Base-by-base conservation (phyloP, 2,888 invertebrate genomes). In the Trissolcus brochymenae region DNA sequence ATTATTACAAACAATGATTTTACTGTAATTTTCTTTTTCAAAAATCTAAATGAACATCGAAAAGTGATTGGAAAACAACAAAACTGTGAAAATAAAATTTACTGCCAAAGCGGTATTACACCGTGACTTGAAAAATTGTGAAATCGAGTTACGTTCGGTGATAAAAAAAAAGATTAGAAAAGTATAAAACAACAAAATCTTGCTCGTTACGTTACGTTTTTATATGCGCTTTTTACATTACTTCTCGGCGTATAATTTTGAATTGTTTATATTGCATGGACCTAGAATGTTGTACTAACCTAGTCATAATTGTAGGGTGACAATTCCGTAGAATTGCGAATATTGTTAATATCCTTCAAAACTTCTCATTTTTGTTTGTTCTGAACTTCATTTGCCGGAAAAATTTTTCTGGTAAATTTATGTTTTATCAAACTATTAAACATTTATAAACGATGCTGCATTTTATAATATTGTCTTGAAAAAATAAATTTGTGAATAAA, bases 61-160 rank as follows among this genome's bases (percentile, higher is more conserved):
- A 73, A 67, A 49, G 62, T 65, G 59, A 62, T 76, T 73, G 53
- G 50, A 21, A 51, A 61, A 73, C 25, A 51, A 57, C 51, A 56
- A 62, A 46, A 14, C 35, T 46, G 46, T 46, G 17, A 17, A 51
- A 51, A 51, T 17, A 51, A 17, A 19, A 51, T 51, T 83, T 85
- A 88, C 88, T 88, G 88, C 88, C 88, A 88, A 87, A 85, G 82
- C 80, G 79, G 81, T 84, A 85, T 84, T 83, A 16, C 85, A 82
- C 84, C 86, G 86, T 84, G 46, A 57, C 85, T 86, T 87, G 81
- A 83, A 64, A 80, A 9, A 50, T 57, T 11, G 29, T 46, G 16
- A 73, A 72, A 60, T 50, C 81, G 81, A 85, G 82, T 85, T 84
- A 81, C 67, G 72, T 82, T 83, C 76, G 78, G 17, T 17, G 16